Percentiles rank a stretch among this genome's conserved stretches.
Conservation (phyloP, 2,113 vertebrate genomes). For the Aldabrachelys gigantea region DNA sequence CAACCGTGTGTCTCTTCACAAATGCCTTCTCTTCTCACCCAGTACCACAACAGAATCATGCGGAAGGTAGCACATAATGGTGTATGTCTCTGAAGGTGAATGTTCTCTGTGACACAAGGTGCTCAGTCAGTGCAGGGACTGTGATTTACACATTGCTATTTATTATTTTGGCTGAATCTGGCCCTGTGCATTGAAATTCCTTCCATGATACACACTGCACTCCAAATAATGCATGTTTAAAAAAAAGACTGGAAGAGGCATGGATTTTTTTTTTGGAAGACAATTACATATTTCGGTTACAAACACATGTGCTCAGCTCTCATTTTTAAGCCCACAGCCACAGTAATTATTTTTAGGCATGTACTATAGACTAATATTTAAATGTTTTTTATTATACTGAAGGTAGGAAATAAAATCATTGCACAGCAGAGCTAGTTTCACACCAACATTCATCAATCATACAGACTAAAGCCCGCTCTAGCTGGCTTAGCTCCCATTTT, state of each 20-base stretch:
- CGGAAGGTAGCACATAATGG: not conserved
- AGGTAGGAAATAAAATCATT: not conserved
- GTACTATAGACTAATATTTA: not conserved
- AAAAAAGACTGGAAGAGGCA: not conserved
- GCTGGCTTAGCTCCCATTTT: slow-evolving; percentile 29
- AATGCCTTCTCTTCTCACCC: not conserved
- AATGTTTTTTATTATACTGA: not conserved
- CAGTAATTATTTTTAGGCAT: not conserved
- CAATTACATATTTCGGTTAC: not conserved
- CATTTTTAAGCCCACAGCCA: slow-evolving; percentile 4
- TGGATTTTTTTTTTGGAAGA: not conserved
- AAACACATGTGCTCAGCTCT: not conserved
- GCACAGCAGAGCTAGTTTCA: not conserved
- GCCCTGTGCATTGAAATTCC: not conserved
- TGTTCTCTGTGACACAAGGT: not conserved
- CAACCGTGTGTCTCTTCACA: not conserved
- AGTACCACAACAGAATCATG: not conserved
- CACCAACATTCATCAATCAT: not conserved
- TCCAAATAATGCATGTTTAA: not conserved
- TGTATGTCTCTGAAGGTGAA: fast-evolving
- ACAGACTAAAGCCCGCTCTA: not conserved
- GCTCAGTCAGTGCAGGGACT: not conserved
- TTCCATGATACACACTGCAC: not conserved
- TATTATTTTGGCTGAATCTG: not conserved
- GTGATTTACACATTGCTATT: not conserved